Base-by-base conservation (phyloP, 2,113 vertebrate genomes). In the Astatoreochromis straeleni region DNA sequence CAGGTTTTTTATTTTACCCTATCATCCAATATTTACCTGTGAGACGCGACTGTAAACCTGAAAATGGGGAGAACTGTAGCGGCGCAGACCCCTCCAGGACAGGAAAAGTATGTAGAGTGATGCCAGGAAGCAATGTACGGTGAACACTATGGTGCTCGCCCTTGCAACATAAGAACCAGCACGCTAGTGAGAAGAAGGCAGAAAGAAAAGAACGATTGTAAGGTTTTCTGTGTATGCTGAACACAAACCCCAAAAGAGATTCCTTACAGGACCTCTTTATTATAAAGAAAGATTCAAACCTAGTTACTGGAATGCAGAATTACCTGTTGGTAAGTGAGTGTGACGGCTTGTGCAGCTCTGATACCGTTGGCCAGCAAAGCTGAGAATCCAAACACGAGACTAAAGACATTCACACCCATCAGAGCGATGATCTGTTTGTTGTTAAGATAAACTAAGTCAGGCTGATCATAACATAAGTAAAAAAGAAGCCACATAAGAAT, bases 61-160 rank as follows among this genome's bases (percentile, higher is more conserved):
- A 45, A 19, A 40, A 14, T 83, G 42, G 51, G 89, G 45, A 7
- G 87, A 3, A 60, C 95, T 93, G 84, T 96, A 96, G 86, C 90
- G 93, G 1, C 40, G 89, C 11, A 96, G 60, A 47, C 96, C 96
- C 79, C 91, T 94, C 94, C 95, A 95, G 31, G 89, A 93, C 78
- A 97, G 86, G 63, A 97, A 95, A 12, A 96, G 75, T 2, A 93
- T 90, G 92, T 95, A 96, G 33, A 92, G 2, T 2, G 96, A 95
- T 0, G 93, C 92, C 82, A 96, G 68, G 7, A 95, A 85, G 86
- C 95, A 96, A 85, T 82, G 83, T 2, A 93, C 24, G 11, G 85
- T 63, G 54, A 96, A 96, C 4, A 89, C 21, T 21, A 96, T 85
- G 57, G 93, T 85, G 87, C 90, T 95, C 11, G 89, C 95, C 79